phyloP scores from a whole-genome alignment of 2,888 invertebrate species.

The Pseudanteris insignis region DNA sequence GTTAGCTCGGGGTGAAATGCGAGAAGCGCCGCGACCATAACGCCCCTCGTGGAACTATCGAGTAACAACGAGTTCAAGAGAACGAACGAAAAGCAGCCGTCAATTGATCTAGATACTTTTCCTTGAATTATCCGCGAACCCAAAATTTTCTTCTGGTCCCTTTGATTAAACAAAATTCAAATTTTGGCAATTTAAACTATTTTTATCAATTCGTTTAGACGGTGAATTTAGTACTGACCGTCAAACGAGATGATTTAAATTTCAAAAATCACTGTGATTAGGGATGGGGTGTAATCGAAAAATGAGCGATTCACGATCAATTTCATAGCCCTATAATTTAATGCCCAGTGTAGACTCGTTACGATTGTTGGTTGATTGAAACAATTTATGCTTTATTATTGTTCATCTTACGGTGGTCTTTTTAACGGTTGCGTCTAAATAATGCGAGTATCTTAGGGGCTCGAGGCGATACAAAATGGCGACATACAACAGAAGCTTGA shows the following conservation, averaged over 20 bases:
- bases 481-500: constrained; percentile 25
- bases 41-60: constrained; percentile 31
- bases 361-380: too few species aligned
- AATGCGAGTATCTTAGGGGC: constrained; percentile 23
- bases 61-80: constrained; percentile 30
- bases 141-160: too few species aligned
- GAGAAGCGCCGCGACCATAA: constrained; percentile 31
- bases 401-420: neutral
- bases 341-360: too few species aligned
- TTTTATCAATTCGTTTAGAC: too few species aligned
- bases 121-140: too few species aligned
- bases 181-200: neutral
- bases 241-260: neutral
- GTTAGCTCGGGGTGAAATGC: constrained; percentile 42
- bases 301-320: neutral
- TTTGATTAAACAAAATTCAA: neutral
- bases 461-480: constrained; percentile 37
- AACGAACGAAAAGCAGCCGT: constrained; percentile 29
- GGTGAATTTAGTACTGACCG: neutral
- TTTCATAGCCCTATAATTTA: too few species aligned
- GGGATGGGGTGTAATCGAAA: too few species aligned
- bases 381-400: too few species aligned
- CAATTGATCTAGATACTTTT: constrained; percentile 46
- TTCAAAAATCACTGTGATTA: too few species aligned
- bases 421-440: constrained; percentile 21